Base-by-base conservation (phyloP, 2,113 vertebrate species). In the Neotoma lepida region DNA sequence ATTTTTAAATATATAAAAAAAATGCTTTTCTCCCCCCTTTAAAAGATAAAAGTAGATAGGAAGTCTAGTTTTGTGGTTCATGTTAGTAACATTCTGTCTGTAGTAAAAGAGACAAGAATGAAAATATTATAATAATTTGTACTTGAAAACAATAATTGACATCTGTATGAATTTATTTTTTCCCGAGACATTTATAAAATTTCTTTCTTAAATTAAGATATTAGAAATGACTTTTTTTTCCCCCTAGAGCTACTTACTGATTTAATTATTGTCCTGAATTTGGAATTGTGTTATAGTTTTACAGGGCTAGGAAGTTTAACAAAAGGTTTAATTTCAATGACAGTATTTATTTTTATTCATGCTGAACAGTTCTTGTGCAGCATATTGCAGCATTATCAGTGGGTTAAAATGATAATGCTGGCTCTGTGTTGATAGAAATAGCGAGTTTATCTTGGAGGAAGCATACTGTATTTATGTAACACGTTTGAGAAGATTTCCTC, bases 251-350 rank as follows among this genome's bases (percentile, higher is more conserved):
- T 70, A 4, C 81, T 15, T 92, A 87, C 44, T n/a, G 33, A 68
- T 95, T 84, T 93, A 88, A 85, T 95, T 95, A 61, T 66, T 96
- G 88, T 86, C 0, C 61, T 91, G 46, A 73, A 61, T 68, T 89
- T 94, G 4, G 94, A 73, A 26, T 82, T 89, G 7, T 61, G 61
- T 81, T 90, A 71, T 63, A 33, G 5, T 80, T 86, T 91, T 41
- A 7, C 12, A 6, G 7, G 35, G 30, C 86, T 93, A 95, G 26
- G 18, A 70, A 77, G 22, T 76, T 10, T 86, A 93, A 58, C 46
- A 77, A 91, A 97, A 89, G 46, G 33, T 74, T 68, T 46, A 68
- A 41, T 81, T 84, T 93, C 22, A 71, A 8, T 87, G 86, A 76
- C 88, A 46, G 10, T 94, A 51, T 58, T 95, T 92, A 30, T 78